Percentiles rank a stretch among this genome's conserved stretches.
Evolutionary conservation across 1,140 invertebrate genomes (phyloP).

Genomic region (Lasaia peninsularis): DNA sequence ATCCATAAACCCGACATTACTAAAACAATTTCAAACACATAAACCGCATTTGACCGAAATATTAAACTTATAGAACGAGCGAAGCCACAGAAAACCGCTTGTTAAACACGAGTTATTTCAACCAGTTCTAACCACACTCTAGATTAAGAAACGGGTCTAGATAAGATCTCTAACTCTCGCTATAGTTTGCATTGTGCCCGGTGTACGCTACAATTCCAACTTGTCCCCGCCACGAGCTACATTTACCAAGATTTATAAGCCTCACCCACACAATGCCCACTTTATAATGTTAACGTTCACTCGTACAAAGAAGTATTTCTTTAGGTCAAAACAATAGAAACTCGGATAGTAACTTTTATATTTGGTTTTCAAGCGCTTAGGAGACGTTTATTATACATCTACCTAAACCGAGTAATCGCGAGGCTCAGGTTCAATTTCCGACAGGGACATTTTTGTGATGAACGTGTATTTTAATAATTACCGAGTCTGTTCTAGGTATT

Average conservation of each 20-base stretch:
- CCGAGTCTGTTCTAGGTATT: no score
- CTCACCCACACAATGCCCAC: constrained; percentile 51
- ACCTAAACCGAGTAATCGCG: no score
- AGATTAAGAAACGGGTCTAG: constrained; percentile 21
- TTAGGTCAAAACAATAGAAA: constrained; percentile 22
- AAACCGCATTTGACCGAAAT: no score
- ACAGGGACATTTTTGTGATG: no score
- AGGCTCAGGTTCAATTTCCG: no score
- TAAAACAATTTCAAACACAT: no score
- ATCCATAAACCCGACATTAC: no score
- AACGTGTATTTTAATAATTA: no score
- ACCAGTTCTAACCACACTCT: constrained; percentile 2
- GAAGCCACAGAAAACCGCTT: no score
- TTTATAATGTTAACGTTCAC: no score
- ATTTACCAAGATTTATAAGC: constrained; percentile 57
- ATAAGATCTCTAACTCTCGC: constrained; percentile 28
- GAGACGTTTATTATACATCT: no score
- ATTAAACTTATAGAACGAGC: no score
- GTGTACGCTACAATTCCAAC: constrained; percentile 14
- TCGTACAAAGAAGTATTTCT: constrained; percentile 39
- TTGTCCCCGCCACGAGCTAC: constrained; percentile 39
- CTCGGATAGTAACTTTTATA: background rate
- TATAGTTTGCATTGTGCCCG: constrained; percentile 12
- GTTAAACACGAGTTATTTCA: background rate
- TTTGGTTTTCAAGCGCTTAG: background rate